Conservation (phyloP, 1,140 invertebrate genomes). For the Drosophila parvula region DNA sequence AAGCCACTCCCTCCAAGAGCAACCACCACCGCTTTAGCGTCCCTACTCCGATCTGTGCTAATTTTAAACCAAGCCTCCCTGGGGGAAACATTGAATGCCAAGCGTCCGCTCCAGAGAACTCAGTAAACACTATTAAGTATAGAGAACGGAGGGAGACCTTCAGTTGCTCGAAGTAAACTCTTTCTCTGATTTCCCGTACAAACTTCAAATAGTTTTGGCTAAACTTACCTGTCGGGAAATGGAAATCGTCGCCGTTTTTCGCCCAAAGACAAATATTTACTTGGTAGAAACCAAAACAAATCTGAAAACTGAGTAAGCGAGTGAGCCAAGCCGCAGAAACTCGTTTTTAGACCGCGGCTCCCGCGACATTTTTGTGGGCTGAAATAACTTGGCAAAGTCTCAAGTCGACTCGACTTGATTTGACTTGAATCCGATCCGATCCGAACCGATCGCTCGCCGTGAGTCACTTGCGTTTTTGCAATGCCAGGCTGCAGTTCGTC, state of each 20-base stretch:
- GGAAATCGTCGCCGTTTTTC: slow-evolving; percentile 43
- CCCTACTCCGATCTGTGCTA: slow-evolving; percentile 10
- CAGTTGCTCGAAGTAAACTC: slow-evolving; percentile 8
- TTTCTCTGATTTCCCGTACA: slow-evolving; percentile 6
- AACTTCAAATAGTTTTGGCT: slow-evolving; percentile 14
- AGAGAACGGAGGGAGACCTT: not conserved
- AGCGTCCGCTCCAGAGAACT: not conserved
- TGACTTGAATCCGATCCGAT: not conserved
- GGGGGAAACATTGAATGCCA: slow-evolving; percentile 4
- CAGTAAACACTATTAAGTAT: no score
- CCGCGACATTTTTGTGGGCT: slow-evolving; percentile 67
- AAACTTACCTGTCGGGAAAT: slow-evolving; percentile 48
- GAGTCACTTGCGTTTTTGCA: slow-evolving; percentile 71
- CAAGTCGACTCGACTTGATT: slow-evolving; percentile 2
- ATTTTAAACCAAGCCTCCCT: slow-evolving; percentile 7
- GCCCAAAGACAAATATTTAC: slow-evolving; percentile 62
- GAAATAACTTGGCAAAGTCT: slow-evolving; percentile 51
- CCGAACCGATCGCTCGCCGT: slow-evolving; percentile 20
- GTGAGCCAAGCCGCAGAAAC: slow-evolving; percentile 41
- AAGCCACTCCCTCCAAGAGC: slow-evolving; percentile 9
- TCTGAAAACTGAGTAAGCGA: slow-evolving; percentile 13
- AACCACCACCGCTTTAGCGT: not conserved
- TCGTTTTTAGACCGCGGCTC: slow-evolving; percentile 56
- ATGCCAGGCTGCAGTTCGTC: slow-evolving; percentile 40
- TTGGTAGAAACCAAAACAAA: slow-evolving; percentile 49